phyloP scores from a whole-genome alignment of 2,797 vertebrate genomes.

The Chaunax sp. region DNA sequence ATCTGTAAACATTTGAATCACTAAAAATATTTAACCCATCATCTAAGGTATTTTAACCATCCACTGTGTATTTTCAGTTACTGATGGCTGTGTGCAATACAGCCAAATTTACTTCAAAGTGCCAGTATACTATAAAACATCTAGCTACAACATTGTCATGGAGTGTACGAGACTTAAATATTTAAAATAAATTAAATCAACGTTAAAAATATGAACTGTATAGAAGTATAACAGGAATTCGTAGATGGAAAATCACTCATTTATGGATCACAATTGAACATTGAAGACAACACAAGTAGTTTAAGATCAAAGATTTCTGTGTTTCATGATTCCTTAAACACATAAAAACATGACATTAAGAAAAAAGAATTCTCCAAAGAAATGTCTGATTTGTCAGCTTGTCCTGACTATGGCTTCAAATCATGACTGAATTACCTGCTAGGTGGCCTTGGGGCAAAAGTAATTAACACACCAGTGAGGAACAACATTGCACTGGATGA shows the following conservation, averaged over 20 bases:
- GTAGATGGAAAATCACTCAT: constrained; percentile 12
- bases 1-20: too few relatives aligned
- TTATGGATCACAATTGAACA: constrained; percentile 15
- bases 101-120: constrained; percentile 49
- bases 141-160: constrained; percentile 30
- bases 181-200: constrained; percentile 66
- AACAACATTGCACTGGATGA: background rate
- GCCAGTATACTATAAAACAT: constrained; percentile 49
- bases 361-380: constrained; percentile 21
- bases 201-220: constrained; percentile 50
- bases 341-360: constrained; percentile 5
- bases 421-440: constrained; percentile 15
- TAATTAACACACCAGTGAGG: background rate
- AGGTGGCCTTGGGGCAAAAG: background rate
- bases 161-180: constrained; percentile 42
- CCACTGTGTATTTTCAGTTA: constrained; percentile 3
- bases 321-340: constrained; percentile 1
- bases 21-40: constrained; percentile 20
- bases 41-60: constrained; percentile 27
- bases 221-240: constrained; percentile 21
- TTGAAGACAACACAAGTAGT: constrained; percentile 23
- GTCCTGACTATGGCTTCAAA: constrained; percentile 49
- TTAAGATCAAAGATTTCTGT: constrained; percentile 17
- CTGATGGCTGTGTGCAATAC: constrained; percentile 19
- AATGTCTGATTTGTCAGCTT: constrained; percentile 22